Percentiles rank a stretch among this genome's conserved stretches.
Conservation (phyloP, 1,140 invertebrate genomes). For the Drosophila ohnishii region DNA sequence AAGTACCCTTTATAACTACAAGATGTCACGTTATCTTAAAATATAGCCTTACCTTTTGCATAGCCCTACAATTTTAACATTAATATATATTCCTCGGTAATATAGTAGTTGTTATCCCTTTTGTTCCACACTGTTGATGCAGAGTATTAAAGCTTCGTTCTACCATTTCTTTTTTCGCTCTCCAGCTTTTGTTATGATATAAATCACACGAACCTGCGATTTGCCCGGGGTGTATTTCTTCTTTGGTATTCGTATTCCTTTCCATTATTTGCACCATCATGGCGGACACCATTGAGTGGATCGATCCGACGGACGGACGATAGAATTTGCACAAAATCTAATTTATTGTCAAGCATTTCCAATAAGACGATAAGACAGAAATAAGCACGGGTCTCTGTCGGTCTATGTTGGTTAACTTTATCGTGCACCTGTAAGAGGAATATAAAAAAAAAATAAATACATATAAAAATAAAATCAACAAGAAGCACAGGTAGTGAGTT, state of each 20-base stretch:
- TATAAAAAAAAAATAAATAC: slow-evolving; percentile 18
- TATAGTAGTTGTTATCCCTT: background rate
- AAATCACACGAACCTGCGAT: slow-evolving; percentile 66
- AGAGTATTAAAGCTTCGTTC: slow-evolving; percentile 33
- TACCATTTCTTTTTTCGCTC: slow-evolving; percentile 19
- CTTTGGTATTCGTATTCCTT: slow-evolving; percentile 20
- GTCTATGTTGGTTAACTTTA: slow-evolving; percentile 57
- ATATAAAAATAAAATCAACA: slow-evolving; percentile 37
- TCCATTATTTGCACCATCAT: slow-evolving; percentile 64
- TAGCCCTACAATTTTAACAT: background rate
- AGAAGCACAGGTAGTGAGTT: slow-evolving; percentile 19
- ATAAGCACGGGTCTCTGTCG: slow-evolving; percentile 7
- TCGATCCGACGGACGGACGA: slow-evolving; percentile 26
- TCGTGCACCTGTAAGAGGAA: slow-evolving; percentile 67
- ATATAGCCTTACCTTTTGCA: background rate
- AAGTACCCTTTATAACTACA: background rate
- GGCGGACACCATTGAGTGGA: slow-evolving; percentile 58
- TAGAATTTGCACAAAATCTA: slow-evolving; percentile 76
- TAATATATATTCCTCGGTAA: background rate
- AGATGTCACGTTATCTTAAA: too few species aligned
- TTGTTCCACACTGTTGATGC: too few species aligned
- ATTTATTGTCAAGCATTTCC: slow-evolving; percentile 77
- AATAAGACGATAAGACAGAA: slow-evolving; percentile 66
- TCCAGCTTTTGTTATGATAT: slow-evolving; percentile 49
- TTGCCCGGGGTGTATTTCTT: slow-evolving; percentile 37